Evolutionary conservation across 2,888 invertebrate genomes (phyloP).

Genomic region (Pseudoips prasinana): DNA sequence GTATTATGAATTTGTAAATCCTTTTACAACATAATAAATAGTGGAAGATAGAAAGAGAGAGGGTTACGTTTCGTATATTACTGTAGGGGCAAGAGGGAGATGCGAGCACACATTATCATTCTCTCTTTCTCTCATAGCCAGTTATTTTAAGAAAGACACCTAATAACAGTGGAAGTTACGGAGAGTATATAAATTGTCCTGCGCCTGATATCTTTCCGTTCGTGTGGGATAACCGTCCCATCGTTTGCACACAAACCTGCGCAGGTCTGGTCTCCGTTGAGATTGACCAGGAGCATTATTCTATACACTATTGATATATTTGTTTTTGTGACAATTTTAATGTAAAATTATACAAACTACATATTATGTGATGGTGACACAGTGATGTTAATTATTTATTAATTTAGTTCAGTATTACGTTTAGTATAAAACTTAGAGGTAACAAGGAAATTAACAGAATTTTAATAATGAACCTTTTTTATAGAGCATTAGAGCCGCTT

Average conservation of each 20-base stretch:
- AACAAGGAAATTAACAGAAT: conserved; percentile 7
- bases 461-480: conserved; percentile 1
- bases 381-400: conserved; percentile 31
- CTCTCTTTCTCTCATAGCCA: too few species aligned
- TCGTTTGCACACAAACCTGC: not conserved
- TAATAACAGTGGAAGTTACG: not conserved
- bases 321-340: conserved; percentile 2
- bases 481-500: not conserved
- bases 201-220: not conserved
- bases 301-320: not conserved
- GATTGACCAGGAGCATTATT: not conserved
- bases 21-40: not conserved
- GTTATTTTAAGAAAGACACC: not conserved
- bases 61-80: too few species aligned
- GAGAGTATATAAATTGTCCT: not conserved
- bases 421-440: conserved; percentile 11
- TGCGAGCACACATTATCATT: too few species aligned
- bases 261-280: not conserved
- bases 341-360: not conserved
- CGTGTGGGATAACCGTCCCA: not conserved
- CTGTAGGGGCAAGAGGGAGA: too few species aligned
- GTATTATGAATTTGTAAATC: not conserved
- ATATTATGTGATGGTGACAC: conserved; percentile 18
- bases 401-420: conserved; percentile 33
- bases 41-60: too few species aligned